Evolutionary conservation across 1,140 invertebrate genomes (phyloP).

Genomic region (Hirudo medicinalis): DNA sequence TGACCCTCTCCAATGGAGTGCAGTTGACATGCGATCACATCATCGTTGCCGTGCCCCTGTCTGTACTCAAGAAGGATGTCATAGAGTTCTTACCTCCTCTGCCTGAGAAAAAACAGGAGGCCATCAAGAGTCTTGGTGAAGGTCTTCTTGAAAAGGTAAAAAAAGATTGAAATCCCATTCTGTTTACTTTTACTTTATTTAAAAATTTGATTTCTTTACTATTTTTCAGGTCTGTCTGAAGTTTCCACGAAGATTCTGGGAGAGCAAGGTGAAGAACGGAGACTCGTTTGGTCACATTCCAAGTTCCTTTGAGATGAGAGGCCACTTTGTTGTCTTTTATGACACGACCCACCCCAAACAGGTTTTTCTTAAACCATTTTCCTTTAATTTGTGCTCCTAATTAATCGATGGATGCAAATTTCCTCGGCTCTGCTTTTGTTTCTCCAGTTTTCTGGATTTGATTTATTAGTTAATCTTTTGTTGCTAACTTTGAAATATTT

Average conservation of each 20-base stretch:
- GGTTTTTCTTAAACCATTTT: too few species aligned
- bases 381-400: too few species aligned
- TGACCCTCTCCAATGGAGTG: conserved; percentile 27
- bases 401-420: too few species aligned
- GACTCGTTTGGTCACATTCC: conserved; percentile 22
- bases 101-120: conserved; percentile 37
- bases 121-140: conserved; percentile 37
- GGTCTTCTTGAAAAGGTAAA: conserved; percentile 44
- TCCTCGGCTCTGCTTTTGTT: too few species aligned
- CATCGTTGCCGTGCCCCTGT: conserved; percentile 39
- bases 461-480: too few species aligned
- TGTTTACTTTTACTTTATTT: not conserved
- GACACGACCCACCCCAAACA: conserved; percentile 3
- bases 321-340: conserved; percentile 21
- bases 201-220: not conserved
- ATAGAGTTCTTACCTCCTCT: conserved; percentile 40
- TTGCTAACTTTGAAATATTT: too few species aligned
- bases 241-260: conserved; percentile 19
- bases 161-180: conserved; percentile 11
- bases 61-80: conserved; percentile 35
- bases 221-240: conserved; percentile 16
- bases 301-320: conserved; percentile 10
- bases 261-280: conserved; percentile 11
- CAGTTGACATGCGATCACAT: conserved; percentile 32
- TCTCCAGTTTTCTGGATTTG: too few species aligned